phyloP scores from a whole-genome alignment of 2,797 vertebrate species.

The Phataginus tetradactyla region DNA sequence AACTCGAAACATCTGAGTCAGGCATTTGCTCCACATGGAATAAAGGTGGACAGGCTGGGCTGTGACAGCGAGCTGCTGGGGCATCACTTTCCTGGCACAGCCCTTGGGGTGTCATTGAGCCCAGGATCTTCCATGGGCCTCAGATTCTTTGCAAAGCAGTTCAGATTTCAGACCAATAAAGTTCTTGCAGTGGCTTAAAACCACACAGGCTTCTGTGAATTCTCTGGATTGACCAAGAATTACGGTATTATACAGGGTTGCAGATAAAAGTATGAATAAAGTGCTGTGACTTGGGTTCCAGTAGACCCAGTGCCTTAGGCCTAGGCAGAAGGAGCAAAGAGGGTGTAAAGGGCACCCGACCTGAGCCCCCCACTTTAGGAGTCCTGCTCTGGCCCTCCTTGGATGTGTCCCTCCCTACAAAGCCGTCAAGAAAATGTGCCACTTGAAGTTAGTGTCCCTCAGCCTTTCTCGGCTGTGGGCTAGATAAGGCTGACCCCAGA shows the following conservation, averaged over 20 bases:
- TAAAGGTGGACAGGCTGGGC: neutral
- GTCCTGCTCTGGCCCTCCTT: neutral
- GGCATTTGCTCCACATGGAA: neutral
- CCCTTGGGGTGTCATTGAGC: neutral
- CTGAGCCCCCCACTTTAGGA: neutral
- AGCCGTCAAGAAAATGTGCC: neutral
- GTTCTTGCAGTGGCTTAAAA: neutral
- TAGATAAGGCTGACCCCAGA: neutral
- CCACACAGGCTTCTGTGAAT: neutral
- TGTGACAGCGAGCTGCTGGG: neutral
- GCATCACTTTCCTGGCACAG: neutral
- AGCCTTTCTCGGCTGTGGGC: neutral
- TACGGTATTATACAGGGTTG: neutral
- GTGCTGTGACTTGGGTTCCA: neutral
- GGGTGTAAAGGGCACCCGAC: fast-evolving
- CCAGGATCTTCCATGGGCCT: neutral
- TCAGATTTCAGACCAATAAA: neutral
- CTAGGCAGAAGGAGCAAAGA: neutral
- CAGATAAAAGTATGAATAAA: neutral
- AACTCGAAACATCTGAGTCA: neutral
- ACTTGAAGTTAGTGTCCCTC: neutral
- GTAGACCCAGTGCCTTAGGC: neutral
- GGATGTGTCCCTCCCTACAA: neutral
- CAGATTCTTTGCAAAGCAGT: neutral
- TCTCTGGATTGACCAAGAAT: neutral